Evolutionary conservation across 2,113 vertebrate species (phyloP).

Genomic region (Astur gentilis): DNA sequence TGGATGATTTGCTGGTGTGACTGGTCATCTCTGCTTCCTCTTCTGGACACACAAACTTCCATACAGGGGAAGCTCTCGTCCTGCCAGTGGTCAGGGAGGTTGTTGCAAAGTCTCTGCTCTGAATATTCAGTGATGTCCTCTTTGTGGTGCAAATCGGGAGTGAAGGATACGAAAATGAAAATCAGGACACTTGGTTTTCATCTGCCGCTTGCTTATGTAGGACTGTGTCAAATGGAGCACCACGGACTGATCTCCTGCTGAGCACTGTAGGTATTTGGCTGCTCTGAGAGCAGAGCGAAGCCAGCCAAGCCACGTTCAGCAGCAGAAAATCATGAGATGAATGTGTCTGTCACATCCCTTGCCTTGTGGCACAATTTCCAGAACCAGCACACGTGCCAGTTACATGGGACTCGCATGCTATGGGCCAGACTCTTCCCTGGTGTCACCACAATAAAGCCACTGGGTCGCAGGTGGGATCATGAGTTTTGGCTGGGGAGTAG

Average conservation of each 20-base stretch:
- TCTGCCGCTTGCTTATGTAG: neutral
- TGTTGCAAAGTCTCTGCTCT: neutral
- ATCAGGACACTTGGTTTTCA: neutral
- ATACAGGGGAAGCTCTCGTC: neutral
- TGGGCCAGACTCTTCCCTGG: neutral
- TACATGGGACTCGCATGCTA: accelerated
- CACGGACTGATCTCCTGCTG: neutral
- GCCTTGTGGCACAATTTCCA: neutral
- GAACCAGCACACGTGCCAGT: neutral
- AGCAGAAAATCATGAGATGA: neutral
- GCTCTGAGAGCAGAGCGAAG: neutral
- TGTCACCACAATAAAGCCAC: neutral
- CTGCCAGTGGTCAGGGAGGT: neutral
- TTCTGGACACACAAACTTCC: neutral
- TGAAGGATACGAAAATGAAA: neutral
- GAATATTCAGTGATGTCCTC: neutral
- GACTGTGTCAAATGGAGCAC: neutral
- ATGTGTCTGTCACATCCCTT: neutral
- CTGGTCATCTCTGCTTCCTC: neutral
- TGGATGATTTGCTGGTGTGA: neutral
- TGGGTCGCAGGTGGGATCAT: accelerated
- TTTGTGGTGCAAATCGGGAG: neutral
- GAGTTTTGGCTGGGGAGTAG: neutral
- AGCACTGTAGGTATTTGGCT: neutral
- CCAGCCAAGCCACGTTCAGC: neutral